Conservation (phyloP, 1,140 invertebrate genomes). For the Apocrypta bakeri region DNA sequence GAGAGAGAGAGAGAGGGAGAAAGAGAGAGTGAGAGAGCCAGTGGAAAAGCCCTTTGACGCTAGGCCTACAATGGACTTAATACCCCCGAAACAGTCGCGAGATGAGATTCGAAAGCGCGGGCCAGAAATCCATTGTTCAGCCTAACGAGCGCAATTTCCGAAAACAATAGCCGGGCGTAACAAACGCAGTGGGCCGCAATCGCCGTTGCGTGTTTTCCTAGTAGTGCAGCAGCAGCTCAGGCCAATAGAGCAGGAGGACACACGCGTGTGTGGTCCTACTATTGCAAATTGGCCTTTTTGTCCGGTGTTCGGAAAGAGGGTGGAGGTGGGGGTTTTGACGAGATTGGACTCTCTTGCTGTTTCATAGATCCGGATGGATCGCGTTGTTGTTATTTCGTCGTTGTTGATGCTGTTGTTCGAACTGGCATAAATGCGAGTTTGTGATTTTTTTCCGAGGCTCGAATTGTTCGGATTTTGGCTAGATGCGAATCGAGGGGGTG, state of each 20-base stretch:
- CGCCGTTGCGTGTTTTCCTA: constrained; percentile 29
- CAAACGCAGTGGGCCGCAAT: constrained; percentile 18
- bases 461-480: too few species aligned
- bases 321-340: neutral
- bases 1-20: too few species aligned
- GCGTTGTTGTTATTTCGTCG: neutral
- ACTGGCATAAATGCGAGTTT: neutral
- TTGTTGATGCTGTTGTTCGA: neutral
- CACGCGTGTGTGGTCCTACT: neutral
- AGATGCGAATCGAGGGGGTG: neutral
- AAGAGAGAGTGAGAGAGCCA: too few species aligned
- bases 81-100: constrained; percentile 54
- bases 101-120: neutral
- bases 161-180: constrained; percentile 55
- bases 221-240: neutral
- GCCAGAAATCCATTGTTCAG: constrained; percentile 55
- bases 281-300: constrained; percentile 48
- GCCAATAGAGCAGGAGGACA: neutral
- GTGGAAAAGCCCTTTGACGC: constrained; percentile 13
- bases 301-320: neutral
- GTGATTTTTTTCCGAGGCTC: neutral
- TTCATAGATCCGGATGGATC: neutral
- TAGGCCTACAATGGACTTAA: constrained; percentile 55
- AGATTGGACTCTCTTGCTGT: neutral
- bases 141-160: constrained; percentile 58